phyloP scores from a whole-genome alignment of 2,113 vertebrate species.

The Dermatemys mawii region DNA sequence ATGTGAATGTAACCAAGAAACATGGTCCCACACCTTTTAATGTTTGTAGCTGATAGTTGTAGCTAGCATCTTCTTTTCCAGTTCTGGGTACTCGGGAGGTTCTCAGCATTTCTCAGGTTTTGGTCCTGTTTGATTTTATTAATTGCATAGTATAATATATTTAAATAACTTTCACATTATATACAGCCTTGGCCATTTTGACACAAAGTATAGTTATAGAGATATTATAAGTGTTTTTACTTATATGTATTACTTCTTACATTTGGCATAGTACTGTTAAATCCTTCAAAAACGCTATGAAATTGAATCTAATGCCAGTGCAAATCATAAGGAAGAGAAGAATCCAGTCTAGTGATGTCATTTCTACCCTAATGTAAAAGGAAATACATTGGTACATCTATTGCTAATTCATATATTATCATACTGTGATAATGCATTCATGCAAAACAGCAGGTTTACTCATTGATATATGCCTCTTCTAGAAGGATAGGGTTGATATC shows the following conservation, averaged over 20 bases:
- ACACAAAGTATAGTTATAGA: background rate
- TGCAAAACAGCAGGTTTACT: too few relatives aligned
- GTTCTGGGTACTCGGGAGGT: background rate
- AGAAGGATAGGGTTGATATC: too few relatives aligned
- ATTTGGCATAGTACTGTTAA: background rate
- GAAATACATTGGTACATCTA: background rate
- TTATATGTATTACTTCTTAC: background rate
- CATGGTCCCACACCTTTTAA: background rate
- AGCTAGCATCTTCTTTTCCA: background rate
- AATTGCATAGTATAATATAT: background rate
- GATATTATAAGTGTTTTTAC: background rate
- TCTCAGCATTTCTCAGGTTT: background rate
- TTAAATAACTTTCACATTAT: background rate
- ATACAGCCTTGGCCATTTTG: background rate
- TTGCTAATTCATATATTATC: background rate
- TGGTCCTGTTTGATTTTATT: background rate
- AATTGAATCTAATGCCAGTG: background rate
- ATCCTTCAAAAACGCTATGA: background rate
- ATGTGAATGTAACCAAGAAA: background rate
- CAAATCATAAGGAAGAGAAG: background rate
- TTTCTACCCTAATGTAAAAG: background rate
- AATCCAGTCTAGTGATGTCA: background rate
- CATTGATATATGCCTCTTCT: too few relatives aligned
- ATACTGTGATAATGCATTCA: too few relatives aligned
- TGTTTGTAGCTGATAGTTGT: background rate